Evolutionary conservation across 2,888 invertebrate genomes (phyloP), one percentile per base, ranked within the genome.

Genomic region (Agrochola litura): DNA sequence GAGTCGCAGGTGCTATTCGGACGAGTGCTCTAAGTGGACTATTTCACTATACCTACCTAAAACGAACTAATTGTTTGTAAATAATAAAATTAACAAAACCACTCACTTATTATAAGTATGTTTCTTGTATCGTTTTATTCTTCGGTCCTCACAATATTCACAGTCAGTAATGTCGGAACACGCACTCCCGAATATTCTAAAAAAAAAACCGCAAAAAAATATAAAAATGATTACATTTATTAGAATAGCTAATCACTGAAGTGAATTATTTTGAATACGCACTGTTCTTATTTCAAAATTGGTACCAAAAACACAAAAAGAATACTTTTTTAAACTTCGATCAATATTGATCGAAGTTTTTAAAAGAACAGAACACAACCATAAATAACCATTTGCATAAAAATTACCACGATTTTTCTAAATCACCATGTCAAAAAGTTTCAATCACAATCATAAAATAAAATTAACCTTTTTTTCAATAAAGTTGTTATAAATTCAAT

Each of bases 141-240:
- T 89, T 54, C 89, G 89, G 0, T 93, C 93, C n/a, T 94, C 94
- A 81, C 90, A 93, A 83, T 89, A 93, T 88, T 94, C 96, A 92
- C 95, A 97, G 89, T 94, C 97, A 81, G 92, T 97, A 89, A 93
- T 95, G 88, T 95, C 97, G 66, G 93, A 96, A 83, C 92, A 94
- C 12, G 92, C 92, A 87, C 94, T 94, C 49, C 92, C 95, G 79
- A 96, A 96, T 83, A 95, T 89, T 83, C 96, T 96, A 90, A 37
- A 90, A 91, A 22, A 72, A 64, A n/a, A 22, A 72, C 56, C 22
- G n/a, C n/a, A n/a, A n/a, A n/a, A n/a, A n/a, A n/a, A n/a, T n/a
- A n/a, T n/a, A n/a, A n/a, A n/a, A n/a, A n/a, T n/a, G n/a, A n/a
- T n/a, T n/a, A n/a, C n/a, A n/a, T n/a, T n/a, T n/a, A n/a, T n/a